phyloP scores from a whole-genome alignment of 2,113 vertebrate genomes.

The Mixornis gularis region DNA sequence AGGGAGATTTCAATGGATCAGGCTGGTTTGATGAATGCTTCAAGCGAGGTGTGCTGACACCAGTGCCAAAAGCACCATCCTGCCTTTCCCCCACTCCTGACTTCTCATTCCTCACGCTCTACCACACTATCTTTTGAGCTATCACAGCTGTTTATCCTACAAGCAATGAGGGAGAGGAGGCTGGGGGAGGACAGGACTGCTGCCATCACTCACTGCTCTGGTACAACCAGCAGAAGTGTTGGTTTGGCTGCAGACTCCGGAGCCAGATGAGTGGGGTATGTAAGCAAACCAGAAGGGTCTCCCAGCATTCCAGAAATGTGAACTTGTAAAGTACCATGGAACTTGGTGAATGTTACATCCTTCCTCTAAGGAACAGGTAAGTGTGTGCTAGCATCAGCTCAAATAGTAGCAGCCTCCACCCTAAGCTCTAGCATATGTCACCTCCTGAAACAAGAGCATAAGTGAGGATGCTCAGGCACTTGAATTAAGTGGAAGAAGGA shows the following conservation, averaged over 20 bases:
- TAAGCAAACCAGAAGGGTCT: not conserved
- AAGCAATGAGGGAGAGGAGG: not conserved
- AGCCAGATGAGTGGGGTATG: not conserved
- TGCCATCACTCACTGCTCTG: not conserved
- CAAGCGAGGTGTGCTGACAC: not conserved
- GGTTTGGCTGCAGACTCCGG: not conserved
- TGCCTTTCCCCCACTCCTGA: not conserved
- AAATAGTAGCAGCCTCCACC: not conserved
- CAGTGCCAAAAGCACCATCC: not conserved
- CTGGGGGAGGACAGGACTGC: not conserved
- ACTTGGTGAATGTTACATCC: not conserved
- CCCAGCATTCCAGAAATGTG: not conserved
- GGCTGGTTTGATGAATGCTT: not conserved
- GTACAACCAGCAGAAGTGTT: not conserved
- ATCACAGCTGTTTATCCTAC: slow-evolving; percentile 13
- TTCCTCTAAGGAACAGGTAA: not conserved
- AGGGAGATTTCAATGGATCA: not conserved
- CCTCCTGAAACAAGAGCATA: not conserved
- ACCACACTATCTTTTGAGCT: not conserved
- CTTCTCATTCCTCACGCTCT: slow-evolving; percentile 10
- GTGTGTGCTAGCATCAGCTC: not conserved
- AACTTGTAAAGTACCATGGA: not conserved
- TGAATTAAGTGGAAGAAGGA: not conserved
- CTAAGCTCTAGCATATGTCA: not conserved
- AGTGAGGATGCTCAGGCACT: not conserved